Evolutionary conservation across 2,888 invertebrate genomes (phyloP).

Genomic region (Tholera decimalis): DNA sequence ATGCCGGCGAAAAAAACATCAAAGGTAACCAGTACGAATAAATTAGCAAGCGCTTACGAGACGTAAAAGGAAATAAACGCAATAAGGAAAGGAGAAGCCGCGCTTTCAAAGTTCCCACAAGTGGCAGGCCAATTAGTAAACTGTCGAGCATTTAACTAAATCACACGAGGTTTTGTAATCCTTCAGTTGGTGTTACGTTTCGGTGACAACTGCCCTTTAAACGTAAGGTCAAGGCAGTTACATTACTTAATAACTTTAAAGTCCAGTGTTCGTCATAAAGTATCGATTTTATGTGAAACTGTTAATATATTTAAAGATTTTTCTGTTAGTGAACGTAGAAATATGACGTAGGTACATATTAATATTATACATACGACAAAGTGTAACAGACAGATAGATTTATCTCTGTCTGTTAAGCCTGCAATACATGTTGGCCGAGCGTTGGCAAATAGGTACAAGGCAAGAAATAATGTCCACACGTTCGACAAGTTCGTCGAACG

Average conservation of each 20-base stretch:
- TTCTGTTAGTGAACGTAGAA: not conserved
- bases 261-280: not conserved
- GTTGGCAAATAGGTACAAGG: too few species aligned
- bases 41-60: slow-evolving; percentile 26
- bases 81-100: slow-evolving; percentile 22
- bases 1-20: slow-evolving; percentile 7
- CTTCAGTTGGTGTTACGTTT: slow-evolving; percentile 29
- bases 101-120: slow-evolving; percentile 23
- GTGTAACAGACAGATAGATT: too few species aligned
- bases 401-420: too few species aligned
- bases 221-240: slow-evolving; percentile 35
- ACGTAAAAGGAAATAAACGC: slow-evolving; percentile 7
- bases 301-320: too few species aligned
- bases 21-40: slow-evolving; percentile 30
- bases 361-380: too few species aligned
- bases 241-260: slow-evolving; percentile 5
- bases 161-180: slow-evolving; percentile 47
- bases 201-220: slow-evolving; percentile 42
- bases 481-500: too few species aligned
- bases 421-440: too few species aligned
- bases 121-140: slow-evolving; percentile 34
- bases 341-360: not conserved
- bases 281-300: slow-evolving; percentile 12
- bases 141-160: slow-evolving; percentile 30
- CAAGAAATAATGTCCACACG: too few species aligned